A percentile compares a stretch with the other conserved stretches of the same genome.
These are phyloP conservation scores for Anguilla rostrata DNA, from an alignment of 2,113 vertebrate species.

Conservation along the genomic window DNA sequence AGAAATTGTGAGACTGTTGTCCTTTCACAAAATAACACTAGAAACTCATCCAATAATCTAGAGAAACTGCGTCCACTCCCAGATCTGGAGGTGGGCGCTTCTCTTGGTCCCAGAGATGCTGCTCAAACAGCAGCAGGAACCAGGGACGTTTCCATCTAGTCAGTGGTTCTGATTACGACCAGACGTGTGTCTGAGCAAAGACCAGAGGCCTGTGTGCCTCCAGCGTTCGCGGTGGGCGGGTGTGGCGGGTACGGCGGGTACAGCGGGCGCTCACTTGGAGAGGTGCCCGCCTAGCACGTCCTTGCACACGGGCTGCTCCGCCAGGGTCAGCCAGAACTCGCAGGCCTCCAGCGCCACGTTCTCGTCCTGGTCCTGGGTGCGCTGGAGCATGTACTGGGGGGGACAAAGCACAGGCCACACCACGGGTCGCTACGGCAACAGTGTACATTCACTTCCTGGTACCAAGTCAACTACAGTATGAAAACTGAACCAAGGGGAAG, in stretches of 20 bases:
- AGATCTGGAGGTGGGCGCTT: too few species aligned
- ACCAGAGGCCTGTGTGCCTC: too few species aligned
- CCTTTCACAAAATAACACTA: background rate
- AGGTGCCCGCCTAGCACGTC: conserved; percentile 91
- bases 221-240: background rate
- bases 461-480: background rate
- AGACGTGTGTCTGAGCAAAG: background rate
- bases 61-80: too few species aligned
- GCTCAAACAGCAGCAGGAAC: too few species aligned
- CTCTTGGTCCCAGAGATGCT: too few species aligned
- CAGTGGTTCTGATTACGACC: background rate
- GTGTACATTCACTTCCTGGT: background rate
- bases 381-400: conserved; percentile 91
- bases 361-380: conserved; percentile 96
- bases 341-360: conserved; percentile 97
- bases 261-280: conserved; percentile 75
- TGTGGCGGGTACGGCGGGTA: background rate
- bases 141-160: background rate
- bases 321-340: conserved; percentile 95
- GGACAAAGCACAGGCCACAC: background rate
- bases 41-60: background rate
- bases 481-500: background rate
- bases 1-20: background rate
- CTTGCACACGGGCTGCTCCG: conserved; percentile 95
- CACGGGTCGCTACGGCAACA: background rate